Conservation (phyloP, 2,113 vertebrate genomes). For the Prunella fulvescens region DNA sequence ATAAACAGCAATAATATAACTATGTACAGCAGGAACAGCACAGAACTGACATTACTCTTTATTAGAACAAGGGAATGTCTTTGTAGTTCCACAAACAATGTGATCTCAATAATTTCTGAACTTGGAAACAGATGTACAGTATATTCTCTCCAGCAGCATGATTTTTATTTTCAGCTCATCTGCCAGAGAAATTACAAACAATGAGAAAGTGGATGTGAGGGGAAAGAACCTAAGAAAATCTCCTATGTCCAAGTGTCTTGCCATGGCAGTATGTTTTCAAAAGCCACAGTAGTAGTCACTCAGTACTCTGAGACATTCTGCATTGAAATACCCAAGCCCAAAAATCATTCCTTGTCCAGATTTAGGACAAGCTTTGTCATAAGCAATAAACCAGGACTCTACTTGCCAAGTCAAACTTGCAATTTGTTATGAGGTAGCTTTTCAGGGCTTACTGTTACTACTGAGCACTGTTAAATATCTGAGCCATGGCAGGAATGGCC, state of each 20-base stretch:
- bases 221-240: background rate
- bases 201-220: background rate
- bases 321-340: background rate
- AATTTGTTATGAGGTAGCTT: background rate
- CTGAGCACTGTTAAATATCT: background rate
- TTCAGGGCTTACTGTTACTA: background rate
- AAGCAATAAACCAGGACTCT: background rate
- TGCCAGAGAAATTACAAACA: slow-evolving; percentile 10
- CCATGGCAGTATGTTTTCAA: background rate
- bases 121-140: slow-evolving; percentile 30
- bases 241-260: background rate
- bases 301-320: background rate
- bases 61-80: slow-evolving; percentile 34
- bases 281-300: background rate
- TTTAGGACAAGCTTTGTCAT: background rate
- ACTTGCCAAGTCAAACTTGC: background rate
- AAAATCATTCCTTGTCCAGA: background rate
- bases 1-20: slow-evolving; percentile 32
- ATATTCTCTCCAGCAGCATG: background rate
- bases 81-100: slow-evolving; percentile 37
- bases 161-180: slow-evolving; percentile 39
- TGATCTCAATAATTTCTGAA: slow-evolving; percentile 21
- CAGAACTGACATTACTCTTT: background rate
- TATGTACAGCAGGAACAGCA: slow-evolving; percentile 13
- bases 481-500: background rate